These are phyloP conservation scores for Ips typographus DNA, from an alignment of 1,140 invertebrate genomes.

Conservation along the genomic window DNA sequence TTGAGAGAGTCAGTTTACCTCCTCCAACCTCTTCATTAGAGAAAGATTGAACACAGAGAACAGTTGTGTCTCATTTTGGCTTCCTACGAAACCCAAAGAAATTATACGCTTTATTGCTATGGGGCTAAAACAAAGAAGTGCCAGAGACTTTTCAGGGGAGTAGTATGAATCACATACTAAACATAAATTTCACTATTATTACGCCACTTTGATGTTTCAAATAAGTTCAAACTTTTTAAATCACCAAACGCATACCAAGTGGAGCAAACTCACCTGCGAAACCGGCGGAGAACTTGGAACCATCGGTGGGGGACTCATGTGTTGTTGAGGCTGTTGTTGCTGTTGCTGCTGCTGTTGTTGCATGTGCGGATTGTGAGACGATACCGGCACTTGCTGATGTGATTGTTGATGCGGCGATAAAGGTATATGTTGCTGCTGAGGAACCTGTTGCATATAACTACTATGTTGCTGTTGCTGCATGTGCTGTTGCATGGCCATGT, in stretches of 20 bases:
- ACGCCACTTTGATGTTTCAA: too few relatives aligned
- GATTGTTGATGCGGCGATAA: conserved; percentile 41
- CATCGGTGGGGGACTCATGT: conserved; percentile 54
- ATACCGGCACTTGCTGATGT: conserved; percentile 44
- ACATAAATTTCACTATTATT: too few relatives aligned
- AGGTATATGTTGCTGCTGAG: conserved; percentile 45
- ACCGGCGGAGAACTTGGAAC: conserved; percentile 53
- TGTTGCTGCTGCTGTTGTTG: conserved; percentile 41
- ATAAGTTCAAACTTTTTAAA: background rate
- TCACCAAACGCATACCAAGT: background rate
- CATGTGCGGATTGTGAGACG: conserved; percentile 48
- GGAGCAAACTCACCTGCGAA: conserved; percentile 34
- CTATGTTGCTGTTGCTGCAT: conserved; percentile 52
- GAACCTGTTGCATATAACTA: conserved; percentile 53
- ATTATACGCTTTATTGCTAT: too few relatives aligned
- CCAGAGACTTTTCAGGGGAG: too few relatives aligned
- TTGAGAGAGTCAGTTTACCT: too few relatives aligned
- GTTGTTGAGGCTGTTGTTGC: conserved; percentile 52
- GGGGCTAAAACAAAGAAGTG: too few relatives aligned
- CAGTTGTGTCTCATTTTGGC: too few relatives aligned
- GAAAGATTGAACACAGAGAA: too few relatives aligned
- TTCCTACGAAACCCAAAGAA: too few relatives aligned
- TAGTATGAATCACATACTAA: too few relatives aligned
- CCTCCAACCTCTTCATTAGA: too few relatives aligned
- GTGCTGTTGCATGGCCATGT: conserved; percentile 52